These are phyloP conservation scores for Cardiocondyla obscurior DNA, from an alignment of 1,140 invertebrate species.

Conservation along the genomic window DNA sequence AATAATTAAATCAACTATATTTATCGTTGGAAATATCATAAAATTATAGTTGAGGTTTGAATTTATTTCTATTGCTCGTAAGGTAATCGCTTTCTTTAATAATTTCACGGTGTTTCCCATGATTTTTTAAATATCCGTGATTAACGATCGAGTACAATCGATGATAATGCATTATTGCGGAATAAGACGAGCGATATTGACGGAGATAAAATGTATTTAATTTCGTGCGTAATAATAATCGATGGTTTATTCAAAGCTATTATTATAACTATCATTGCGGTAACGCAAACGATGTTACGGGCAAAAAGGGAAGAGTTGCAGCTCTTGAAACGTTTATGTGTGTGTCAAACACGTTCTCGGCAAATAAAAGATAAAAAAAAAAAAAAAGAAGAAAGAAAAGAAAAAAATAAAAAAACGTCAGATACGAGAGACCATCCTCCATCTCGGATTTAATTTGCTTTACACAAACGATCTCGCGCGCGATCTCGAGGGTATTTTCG, in stretches of 20 bases:
- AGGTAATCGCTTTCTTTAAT: conserved; percentile 6
- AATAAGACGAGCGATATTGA: background rate
- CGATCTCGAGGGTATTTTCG: background rate
- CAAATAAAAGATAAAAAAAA: no score
- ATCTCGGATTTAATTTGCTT: background rate
- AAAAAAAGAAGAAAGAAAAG: no score
- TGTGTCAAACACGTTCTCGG: background rate
- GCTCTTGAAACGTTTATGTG: background rate
- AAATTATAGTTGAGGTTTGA: no score
- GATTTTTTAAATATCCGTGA: background rate
- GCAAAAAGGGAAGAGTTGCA: background rate
- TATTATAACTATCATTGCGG: background rate
- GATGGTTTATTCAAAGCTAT: background rate
- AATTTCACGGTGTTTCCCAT: background rate
- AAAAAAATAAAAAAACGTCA: no score
- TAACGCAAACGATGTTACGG: background rate
- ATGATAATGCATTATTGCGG: background rate
- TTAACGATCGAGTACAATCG: background rate
- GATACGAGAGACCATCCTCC: background rate
- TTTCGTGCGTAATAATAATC: background rate
- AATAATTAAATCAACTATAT: no score
- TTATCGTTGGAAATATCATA: no score
- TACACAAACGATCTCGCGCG: background rate
- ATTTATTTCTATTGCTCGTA: no score
- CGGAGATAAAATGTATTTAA: background rate